phyloP scores from a whole-genome alignment of 2,888 invertebrate genomes.

The Drosophila suboccidentalis region DNA sequence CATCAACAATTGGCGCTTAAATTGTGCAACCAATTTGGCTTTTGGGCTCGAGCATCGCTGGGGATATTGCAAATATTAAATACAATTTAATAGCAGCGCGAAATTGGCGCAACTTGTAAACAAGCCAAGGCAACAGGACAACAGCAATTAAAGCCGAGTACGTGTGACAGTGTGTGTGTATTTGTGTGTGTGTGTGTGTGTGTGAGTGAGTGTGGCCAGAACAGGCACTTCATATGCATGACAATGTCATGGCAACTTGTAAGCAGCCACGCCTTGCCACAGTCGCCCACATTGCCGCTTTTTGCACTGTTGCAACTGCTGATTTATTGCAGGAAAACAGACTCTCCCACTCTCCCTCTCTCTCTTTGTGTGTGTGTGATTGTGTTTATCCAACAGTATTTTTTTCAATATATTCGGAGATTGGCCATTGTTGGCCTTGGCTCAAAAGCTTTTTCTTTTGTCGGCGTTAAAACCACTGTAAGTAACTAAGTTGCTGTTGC shows the following conservation, averaged over 20 bases:
- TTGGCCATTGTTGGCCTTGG: constrained; percentile 67
- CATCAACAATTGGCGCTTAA: constrained; percentile 51
- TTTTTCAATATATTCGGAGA: constrained; percentile 63
- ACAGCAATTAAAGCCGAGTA: constrained; percentile 70
- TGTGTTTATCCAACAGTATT: constrained; percentile 24
- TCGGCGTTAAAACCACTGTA: constrained; percentile 69
- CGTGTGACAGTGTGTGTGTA: constrained; percentile 10
- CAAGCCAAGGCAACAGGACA: constrained; percentile 47
- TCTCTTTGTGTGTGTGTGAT: constrained; percentile 9
- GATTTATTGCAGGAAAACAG: constrained; percentile 72
- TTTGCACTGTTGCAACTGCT: constrained; percentile 27
- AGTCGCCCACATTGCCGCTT: constrained; percentile 9
- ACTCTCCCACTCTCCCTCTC: constrained; percentile 7
- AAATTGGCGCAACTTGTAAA: constrained; percentile 77
- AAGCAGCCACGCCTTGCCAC: constrained; percentile 55
- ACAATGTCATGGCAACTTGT: constrained; percentile 80
- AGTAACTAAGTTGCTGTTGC: constrained; percentile 70
- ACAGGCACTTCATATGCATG: constrained; percentile 73
- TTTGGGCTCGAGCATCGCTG: constrained; percentile 20
- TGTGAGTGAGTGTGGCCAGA: constrained; percentile 15
- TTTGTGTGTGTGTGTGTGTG: constrained; percentile 24
- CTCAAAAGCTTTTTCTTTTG: constrained; percentile 50
- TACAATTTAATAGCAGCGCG: constrained; percentile 71
- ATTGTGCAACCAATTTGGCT: constrained; percentile 73
- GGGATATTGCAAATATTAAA: constrained; percentile 66